Percentiles rank a stretch among this genome's conserved stretches.
phyloP scores from a whole-genome alignment of 2,797 vertebrate species.

The Mormyrops attenuatus region DNA sequence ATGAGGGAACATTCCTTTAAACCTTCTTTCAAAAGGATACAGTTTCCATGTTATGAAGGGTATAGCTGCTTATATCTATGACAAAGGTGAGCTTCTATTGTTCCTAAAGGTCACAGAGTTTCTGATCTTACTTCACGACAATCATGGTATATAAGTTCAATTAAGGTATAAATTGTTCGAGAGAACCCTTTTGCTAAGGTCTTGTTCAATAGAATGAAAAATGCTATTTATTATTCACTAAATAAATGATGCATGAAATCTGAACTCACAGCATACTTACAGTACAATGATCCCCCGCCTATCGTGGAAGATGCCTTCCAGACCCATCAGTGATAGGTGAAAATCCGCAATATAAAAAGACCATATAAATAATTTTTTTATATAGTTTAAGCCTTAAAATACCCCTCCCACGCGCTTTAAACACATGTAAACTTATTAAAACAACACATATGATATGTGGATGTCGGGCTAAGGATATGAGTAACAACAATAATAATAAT shows the following conservation, averaged over 20 bases:
- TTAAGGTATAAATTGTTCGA: background rate
- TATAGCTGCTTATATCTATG: background rate
- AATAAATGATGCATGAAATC: background rate
- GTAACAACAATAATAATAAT: too few species aligned
- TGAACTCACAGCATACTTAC: background rate
- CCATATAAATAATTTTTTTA: too few species aligned
- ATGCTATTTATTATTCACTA: background rate
- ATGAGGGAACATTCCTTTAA: slow-evolving; percentile 17
- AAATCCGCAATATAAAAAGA: too few species aligned
- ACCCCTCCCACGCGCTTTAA: too few species aligned
- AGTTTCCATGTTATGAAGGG: background rate
- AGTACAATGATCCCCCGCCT: background rate
- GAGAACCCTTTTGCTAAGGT: background rate
- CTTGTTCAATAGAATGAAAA: background rate
- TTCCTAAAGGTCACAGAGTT: background rate
- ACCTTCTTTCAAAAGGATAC: background rate
- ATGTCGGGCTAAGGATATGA: too few species aligned
- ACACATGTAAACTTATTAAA: too few species aligned
- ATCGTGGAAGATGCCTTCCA: too few species aligned
- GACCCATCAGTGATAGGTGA: too few species aligned
- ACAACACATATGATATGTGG: too few species aligned
- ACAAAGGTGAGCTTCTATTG: background rate
- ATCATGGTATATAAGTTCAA: background rate
- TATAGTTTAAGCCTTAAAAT: too few species aligned
- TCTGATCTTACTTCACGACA: background rate